Base-by-base conservation (phyloP, 2,797 vertebrate species). In the Mallotus villosus region DNA sequence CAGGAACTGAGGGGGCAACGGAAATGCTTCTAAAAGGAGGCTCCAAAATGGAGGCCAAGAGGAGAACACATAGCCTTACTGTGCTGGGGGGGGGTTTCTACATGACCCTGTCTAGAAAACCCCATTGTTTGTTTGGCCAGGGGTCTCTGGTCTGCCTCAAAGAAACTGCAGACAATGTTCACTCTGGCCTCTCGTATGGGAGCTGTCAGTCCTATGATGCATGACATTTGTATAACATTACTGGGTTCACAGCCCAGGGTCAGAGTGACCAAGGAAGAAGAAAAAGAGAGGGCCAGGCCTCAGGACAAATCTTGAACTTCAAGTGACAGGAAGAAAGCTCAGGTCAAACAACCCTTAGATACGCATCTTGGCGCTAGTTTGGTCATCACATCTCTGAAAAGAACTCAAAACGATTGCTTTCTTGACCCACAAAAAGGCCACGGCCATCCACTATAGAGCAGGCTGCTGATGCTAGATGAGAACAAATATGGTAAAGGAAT, bases 201-300 rank as follows among this genome's bases (percentile, higher is more conserved):
- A 80, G 64, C 80, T 77, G 82, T 86, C 87, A 71, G 79, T 79
- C 74, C 75, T 60, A 63, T 85, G 87, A 87, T 53, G 75, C 83
- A 81, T 83, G 75, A 75, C 85, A 78, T 91, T 88, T 90, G 85
- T 87, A 86, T 86, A 88, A 88, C 84, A 85, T 84, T 89, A 89
- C 75, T 24, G 57, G 77, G 85, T 83, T 85, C 84, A 75, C 41
- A 34, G 74, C 82, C 78, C 76, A 69, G 71, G 69, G 87, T 83
- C 87, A 77, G 73, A 75, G 74, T 63, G 75, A 70, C 46, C 63
- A 4, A 29, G 12, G n/a, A 1, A 46, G 57, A 70, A 75, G 84
- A 84, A 86, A 87, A 81, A 77, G 79, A 78, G 73, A 27, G 67
- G 82, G 74, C 84, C 82, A 74, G 61, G 72, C 67, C 75, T 76